Evolutionary conservation across 2,888 invertebrate genomes (phyloP).

Genomic region (Tenthredo livida): DNA sequence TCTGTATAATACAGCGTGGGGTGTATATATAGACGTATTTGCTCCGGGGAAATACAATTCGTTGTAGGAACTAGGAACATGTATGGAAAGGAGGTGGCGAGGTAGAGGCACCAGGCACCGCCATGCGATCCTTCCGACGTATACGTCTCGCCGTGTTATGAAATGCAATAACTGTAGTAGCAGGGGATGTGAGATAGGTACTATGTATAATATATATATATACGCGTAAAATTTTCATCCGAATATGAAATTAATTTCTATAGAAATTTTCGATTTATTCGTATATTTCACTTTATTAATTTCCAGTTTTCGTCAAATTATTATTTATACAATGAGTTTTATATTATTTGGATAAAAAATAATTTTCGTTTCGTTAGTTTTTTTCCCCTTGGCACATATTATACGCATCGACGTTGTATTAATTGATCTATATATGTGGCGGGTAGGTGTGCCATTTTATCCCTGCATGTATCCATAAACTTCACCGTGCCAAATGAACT

Average conservation of each 20-base stretch:
- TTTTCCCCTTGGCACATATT: not conserved
- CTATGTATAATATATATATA: not conserved
- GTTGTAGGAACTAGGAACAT: slow-evolving; percentile 20
- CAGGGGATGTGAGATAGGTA: not conserved
- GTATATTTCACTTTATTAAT: not conserved
- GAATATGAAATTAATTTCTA: slow-evolving; percentile 29
- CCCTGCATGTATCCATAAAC: not conserved
- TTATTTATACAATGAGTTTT: too few species aligned
- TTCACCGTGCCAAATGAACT: not conserved
- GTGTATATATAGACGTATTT: slow-evolving; percentile 23
- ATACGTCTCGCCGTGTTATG: slow-evolving; percentile 6
- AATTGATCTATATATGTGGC: not conserved
- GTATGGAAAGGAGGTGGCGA: not conserved
- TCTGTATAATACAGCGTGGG: slow-evolving; percentile 6
- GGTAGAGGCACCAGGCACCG: slow-evolving; percentile 12
- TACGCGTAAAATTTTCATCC: not conserved
- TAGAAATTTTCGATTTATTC: not conserved
- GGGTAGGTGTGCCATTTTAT: not conserved
- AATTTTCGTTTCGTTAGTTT: too few species aligned
- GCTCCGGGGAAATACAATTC: slow-evolving; percentile 47
- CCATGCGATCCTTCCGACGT: slow-evolving; percentile 22
- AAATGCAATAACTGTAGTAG: slow-evolving; percentile 37
- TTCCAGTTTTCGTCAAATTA: not conserved
- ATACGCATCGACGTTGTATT: not conserved
- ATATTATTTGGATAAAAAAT: too few species aligned